Conservation (phyloP, 2,797 vertebrate species). For the Atherinosoma microstoma region DNA sequence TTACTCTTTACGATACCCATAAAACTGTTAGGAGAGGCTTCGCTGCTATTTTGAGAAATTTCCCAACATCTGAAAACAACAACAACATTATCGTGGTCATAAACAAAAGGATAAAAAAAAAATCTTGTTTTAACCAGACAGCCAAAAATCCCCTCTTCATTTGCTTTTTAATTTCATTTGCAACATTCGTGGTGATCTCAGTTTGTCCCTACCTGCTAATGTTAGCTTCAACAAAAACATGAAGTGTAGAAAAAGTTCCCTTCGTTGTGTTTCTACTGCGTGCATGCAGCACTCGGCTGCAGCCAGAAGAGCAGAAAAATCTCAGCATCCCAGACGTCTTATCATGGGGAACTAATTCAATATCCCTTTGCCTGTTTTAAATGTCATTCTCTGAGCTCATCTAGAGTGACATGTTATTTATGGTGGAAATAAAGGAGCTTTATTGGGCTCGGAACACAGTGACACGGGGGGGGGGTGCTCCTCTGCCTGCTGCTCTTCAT, state of each 20-base stretch:
- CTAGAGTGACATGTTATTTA: slow-evolving; percentile 84
- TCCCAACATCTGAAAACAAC: slow-evolving; percentile 26
- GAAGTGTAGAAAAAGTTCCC: slow-evolving; percentile 14
- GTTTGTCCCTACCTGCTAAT: slow-evolving; percentile 13
- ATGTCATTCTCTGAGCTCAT: slow-evolving; percentile 86
- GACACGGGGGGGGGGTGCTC: slow-evolving; percentile 17
- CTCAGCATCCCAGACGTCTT: slow-evolving; percentile 74
- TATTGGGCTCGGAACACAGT: slow-evolving; percentile 71
- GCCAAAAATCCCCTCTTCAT: slow-evolving; percentile 9
- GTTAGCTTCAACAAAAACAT: slow-evolving; percentile 61
- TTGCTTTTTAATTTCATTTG: slow-evolving; percentile 38
- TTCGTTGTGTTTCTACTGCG: slow-evolving; percentile 9
- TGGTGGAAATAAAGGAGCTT: slow-evolving; percentile 80
- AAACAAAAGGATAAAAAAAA: slow-evolving; percentile 8
- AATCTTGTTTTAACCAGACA: slow-evolving; percentile 12
- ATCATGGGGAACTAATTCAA: slow-evolving; percentile 86
- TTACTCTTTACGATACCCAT: slow-evolving; percentile 13
- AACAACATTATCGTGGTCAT: slow-evolving; percentile 2
- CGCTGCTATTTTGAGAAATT: slow-evolving; percentile 22
- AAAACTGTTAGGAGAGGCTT: slow-evolving; percentile 8
- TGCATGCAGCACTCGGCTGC: slow-evolving; percentile 5
- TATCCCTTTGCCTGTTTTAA: slow-evolving; percentile 84
- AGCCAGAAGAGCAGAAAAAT: slow-evolving; percentile 49
- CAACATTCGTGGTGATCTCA: slow-evolving; percentile 24
- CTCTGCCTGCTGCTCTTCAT: slow-evolving; percentile 48